Percentiles rank a stretch among this genome's conserved stretches.
Conservation (phyloP, 1,140 invertebrate species). For the Trichogramma pretiosum region DNA sequence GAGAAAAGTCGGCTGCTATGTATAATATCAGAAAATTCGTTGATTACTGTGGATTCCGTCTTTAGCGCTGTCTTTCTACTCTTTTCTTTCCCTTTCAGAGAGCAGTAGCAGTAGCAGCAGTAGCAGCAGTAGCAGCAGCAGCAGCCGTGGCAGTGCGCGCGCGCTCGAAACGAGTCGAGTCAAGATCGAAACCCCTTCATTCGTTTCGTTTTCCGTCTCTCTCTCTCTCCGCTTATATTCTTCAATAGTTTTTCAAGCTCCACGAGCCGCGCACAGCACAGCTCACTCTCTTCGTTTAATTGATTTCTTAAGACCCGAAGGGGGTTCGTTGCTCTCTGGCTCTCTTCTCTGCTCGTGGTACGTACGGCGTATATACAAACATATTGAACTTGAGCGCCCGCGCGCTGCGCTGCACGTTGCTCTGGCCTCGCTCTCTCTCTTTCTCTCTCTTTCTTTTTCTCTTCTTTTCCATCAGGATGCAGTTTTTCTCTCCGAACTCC, state of each 20-base stretch:
- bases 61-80: conserved; percentile 22
- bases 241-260: conserved; percentile 17
- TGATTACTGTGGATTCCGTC: conserved; percentile 39
- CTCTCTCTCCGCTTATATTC: too few relatives aligned
- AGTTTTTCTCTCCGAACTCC: conserved; percentile 3
- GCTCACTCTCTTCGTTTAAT: conserved; percentile 36
- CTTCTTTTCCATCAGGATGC: neutral
- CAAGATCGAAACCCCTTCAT: conserved; percentile 11
- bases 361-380: too few relatives aligned
- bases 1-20: conserved; percentile 10
- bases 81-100: neutral
- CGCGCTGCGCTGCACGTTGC: too few relatives aligned
- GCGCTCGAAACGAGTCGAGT: too few relatives aligned
- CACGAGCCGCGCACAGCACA: neutral
- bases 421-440: conserved; percentile 1
- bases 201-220: conserved; percentile 6
- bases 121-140: too few relatives aligned
- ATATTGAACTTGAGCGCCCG: too few relatives aligned
- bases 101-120: too few relatives aligned
- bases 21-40: conserved; percentile 31
- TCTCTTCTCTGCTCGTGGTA: conserved; percentile 22
- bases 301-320: conserved; percentile 44
- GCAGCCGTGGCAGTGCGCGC: too few relatives aligned
- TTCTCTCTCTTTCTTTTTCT: neutral
- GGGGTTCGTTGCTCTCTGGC: too few relatives aligned